Evolutionary conservation across 23 tunicate species (phyloP).

Genomic region (Clavelina lepadiformis): DNA sequence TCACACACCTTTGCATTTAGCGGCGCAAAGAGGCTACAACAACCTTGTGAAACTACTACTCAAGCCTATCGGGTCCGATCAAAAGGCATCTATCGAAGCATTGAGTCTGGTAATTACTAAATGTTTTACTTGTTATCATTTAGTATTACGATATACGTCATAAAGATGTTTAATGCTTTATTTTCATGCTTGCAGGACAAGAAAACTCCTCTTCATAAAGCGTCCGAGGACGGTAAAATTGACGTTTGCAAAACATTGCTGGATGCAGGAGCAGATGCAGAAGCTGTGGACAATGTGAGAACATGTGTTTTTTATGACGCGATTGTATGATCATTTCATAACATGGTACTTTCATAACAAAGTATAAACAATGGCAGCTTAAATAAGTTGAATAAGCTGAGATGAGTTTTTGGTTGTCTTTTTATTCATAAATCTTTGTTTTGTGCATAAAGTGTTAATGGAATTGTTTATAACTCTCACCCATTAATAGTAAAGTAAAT

Average conservation of each 20-base stretch:
- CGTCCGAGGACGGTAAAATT: slow-evolving; percentile 84
- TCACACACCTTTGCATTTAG: slow-evolving; percentile 84
- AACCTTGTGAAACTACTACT: slow-evolving; percentile 56
- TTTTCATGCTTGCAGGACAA: slow-evolving; percentile 40
- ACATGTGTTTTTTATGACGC: background rate
- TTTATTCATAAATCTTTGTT: no score
- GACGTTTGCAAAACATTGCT: slow-evolving; percentile 74
- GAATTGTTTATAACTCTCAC: no score
- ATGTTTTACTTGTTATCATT: background rate
- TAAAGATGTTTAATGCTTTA: background rate
- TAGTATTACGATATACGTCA: background rate
- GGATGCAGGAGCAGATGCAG: slow-evolving; percentile 66
- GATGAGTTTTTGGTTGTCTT: background rate
- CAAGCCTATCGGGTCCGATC: slow-evolving; percentile 39
- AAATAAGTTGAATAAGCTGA: no score
- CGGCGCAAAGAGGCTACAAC: slow-evolving; percentile 83
- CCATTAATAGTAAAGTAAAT: no score
- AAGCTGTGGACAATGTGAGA: slow-evolving; percentile 71
- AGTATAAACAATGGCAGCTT: background rate
- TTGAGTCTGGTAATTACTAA: slow-evolving; percentile 43
- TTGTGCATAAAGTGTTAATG: no score
- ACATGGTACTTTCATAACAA: background rate
- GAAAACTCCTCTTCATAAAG: slow-evolving; percentile 92
- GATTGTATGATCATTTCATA: background rate
- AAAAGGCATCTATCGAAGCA: slow-evolving; percentile 64